Evolutionary conservation across 2,113 vertebrate species (phyloP).

Genomic region (Platysteira castanea): DNA sequence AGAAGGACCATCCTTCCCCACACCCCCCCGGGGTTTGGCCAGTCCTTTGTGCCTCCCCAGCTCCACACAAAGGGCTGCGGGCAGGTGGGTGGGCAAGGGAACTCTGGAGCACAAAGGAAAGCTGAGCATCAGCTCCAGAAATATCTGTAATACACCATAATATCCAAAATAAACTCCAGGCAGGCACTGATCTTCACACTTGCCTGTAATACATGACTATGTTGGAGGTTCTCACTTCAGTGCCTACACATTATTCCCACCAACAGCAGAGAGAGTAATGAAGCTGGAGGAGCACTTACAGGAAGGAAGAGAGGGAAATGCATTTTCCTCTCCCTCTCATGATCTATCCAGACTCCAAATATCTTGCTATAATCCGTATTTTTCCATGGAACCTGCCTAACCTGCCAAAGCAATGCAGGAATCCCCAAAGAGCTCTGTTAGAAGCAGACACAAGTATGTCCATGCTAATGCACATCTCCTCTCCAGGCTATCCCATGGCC

Average conservation of each 20-base stretch:
- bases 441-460: background rate
- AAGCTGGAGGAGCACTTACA: background rate
- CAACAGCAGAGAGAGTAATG: background rate
- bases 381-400: background rate
- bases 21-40: fast-evolving
- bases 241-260: background rate
- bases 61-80: background rate
- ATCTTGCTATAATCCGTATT: background rate
- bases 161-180: background rate
- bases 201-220: background rate
- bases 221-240: background rate
- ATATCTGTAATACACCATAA: background rate
- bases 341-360: background rate
- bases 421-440: fast-evolving
- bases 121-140: background rate
- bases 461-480: fast-evolving
- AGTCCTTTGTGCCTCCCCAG: background rate
- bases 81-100: background rate
- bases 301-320: background rate
- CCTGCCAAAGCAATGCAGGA: background rate
- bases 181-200: background rate
- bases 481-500: background rate
- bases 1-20: background rate
- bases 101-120: background rate
- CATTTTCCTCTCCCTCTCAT: background rate